Base-by-base conservation (phyloP, 1,140 invertebrate genomes). In the Dendroctonus ponderosae region DNA sequence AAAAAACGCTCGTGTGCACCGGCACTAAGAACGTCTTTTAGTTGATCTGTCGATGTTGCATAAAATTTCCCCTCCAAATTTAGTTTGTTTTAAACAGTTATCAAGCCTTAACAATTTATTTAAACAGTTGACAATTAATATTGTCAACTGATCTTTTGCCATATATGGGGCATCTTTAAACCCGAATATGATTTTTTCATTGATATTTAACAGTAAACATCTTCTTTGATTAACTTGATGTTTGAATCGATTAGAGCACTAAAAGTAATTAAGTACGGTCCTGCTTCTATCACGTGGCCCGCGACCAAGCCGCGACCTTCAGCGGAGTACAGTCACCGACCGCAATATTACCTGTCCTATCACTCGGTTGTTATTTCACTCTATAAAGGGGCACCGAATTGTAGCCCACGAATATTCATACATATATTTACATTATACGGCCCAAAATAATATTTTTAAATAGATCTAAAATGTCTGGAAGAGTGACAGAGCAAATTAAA, bases 221-320 rank as follows among this genome's bases (percentile, higher is more conserved):
- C 12, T 46, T 46, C 12, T 4, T 11, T 46, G 8, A 46, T 46
- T 46, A 46, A 46, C 12, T 46, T 46, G 8, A 46, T 12, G 43
- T 3, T 46, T 46, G 8, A 40, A 68, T 64, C 54, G 53, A 12
- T 26, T 3, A 26, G 26, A 26, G 26, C 26, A 3, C 26, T 26
- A 26, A 41, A 15, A 51, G 6, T 26, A 49, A 49, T 38, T 65
- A 43, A 63, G 41, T 53, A 56, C 66, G 69, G 59, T 46, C 66
- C 69, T 70, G 69, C 54, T 43, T 14, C 26, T 42, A 46, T 70
- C 69, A 70, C 66, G 66, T 70, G 69, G 68, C 66, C 41, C 42
- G 39, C 66, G 66, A 62, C 68, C 62, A 66, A 70, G 62, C 42
- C 56, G 59, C 69, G 69, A 70, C 69, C 69, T 70, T 70, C 69